Percentiles rank a stretch among this genome's conserved stretches.
phyloP scores from a whole-genome alignment of 2,888 invertebrate species.

The Drosophila ustulata region DNA sequence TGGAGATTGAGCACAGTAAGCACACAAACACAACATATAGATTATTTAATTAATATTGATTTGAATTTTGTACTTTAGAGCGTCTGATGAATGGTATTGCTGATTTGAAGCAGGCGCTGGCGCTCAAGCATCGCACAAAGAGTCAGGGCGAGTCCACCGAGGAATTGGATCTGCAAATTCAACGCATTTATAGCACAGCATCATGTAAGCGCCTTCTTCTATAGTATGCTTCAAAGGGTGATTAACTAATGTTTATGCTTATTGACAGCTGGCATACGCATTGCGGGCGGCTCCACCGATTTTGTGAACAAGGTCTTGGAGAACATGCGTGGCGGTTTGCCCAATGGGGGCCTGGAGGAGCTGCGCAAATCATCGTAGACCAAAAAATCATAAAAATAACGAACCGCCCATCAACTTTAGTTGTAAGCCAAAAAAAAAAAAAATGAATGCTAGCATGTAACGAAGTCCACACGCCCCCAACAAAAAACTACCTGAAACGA shows the following conservation, averaged over 20 bases:
- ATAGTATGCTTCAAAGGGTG: not conserved
- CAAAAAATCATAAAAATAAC: conserved; percentile 40
- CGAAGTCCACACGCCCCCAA: conserved; percentile 10
- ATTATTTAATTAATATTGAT: not conserved
- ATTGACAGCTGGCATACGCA: conserved; percentile 89
- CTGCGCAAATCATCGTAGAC: conserved; percentile 85
- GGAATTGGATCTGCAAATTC: conserved; percentile 90
- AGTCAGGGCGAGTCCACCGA: conserved; percentile 84
- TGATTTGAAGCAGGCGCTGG: conserved; percentile 91
- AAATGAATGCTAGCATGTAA: conserved; percentile 32
- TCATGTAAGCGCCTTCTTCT: conserved; percentile 68
- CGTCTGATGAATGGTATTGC: conserved; percentile 91
- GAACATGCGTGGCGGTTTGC: conserved; percentile 92
- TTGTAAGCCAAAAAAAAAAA: conserved; percentile 43
- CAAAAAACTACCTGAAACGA: conserved; percentile 20
- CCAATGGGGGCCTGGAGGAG: conserved; percentile 92
- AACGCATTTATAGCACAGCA: conserved; percentile 86
- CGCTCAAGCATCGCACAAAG: conserved; percentile 86
- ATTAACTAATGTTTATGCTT: not conserved
- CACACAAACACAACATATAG: conserved; percentile 54
- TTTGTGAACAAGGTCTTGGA: conserved; percentile 97
- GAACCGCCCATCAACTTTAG: conserved; percentile 73
- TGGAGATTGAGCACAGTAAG: conserved; percentile 98
- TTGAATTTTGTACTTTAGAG: conserved; percentile 85
- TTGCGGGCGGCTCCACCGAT: conserved; percentile 96